Evolutionary conservation across 2,113 vertebrate species (phyloP).

Genomic region (Charina bottae): DNA sequence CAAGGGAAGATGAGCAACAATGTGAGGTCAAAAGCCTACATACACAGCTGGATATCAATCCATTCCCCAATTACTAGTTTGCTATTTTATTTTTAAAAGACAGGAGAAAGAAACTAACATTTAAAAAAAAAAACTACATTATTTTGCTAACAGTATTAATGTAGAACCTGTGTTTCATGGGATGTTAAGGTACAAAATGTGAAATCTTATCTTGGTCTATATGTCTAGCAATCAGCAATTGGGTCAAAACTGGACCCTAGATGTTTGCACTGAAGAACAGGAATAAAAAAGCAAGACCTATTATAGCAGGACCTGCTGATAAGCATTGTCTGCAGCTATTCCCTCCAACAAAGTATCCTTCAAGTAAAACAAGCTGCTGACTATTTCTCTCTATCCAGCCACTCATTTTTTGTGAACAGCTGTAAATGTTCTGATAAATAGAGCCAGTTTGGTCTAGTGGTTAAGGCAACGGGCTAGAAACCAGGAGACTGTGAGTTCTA

Average conservation of each 20-base stretch:
- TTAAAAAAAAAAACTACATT: background rate
- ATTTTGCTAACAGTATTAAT: background rate
- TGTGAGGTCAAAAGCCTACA: background rate
- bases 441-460: background rate
- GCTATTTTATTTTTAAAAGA: constrained; percentile 11
- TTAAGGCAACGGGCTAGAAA: no score
- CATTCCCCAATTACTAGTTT: background rate
- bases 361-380: background rate
- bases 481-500: no score
- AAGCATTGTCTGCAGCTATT: background rate
- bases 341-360: background rate
- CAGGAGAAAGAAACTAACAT: background rate
- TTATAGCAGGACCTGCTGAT: background rate
- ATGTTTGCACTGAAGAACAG: background rate
- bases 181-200: background rate
- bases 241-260: background rate
- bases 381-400: background rate
- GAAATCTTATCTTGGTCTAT: background rate
- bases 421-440: background rate
- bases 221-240: background rate
- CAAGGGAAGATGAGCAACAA: constrained; percentile 3
- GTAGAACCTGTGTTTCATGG: background rate
- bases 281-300: background rate
- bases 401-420: background rate
- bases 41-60: background rate